Evolutionary conservation across 2,797 vertebrate genomes (phyloP).

Genomic region (Sciurus carolinensis): DNA sequence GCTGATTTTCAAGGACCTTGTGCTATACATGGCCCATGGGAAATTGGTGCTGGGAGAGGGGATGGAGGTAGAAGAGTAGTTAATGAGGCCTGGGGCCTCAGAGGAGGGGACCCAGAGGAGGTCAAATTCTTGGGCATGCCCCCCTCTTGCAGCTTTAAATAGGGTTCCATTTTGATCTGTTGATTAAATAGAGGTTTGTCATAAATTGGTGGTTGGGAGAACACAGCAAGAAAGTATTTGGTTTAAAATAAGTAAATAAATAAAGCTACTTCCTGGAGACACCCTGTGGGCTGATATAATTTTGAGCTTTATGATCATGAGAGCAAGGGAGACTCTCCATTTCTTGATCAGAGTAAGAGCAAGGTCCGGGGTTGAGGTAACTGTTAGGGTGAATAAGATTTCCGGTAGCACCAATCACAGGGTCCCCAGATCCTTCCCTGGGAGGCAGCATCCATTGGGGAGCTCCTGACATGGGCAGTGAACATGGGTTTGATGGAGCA

Average conservation of each 20-base stretch:
- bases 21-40: accelerated
- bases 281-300: accelerated
- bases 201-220: accelerated
- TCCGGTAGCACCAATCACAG: not conserved
- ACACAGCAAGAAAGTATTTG: not conserved
- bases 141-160: not conserved
- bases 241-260: not conserved
- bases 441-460: too few relatives aligned
- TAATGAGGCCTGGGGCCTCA: too few relatives aligned
- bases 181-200: not conserved
- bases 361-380: not conserved
- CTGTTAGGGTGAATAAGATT: not conserved
- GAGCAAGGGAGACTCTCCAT: not conserved
- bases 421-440: too few relatives aligned
- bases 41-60: not conserved
- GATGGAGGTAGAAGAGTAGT: not conserved
- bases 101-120: not conserved
- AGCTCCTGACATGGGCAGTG: not conserved
- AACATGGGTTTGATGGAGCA: not conserved
- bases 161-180: not conserved
- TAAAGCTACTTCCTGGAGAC: not conserved
- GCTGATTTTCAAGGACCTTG: not conserved
- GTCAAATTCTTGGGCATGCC: not conserved
- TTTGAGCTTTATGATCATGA: not conserved
- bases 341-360: not conserved